A percentile compares a stretch with the other conserved stretches of the same genome.
Conservation (phyloP, 92 coral and sea anemone genomes). For the Muricea muricata region DNA sequence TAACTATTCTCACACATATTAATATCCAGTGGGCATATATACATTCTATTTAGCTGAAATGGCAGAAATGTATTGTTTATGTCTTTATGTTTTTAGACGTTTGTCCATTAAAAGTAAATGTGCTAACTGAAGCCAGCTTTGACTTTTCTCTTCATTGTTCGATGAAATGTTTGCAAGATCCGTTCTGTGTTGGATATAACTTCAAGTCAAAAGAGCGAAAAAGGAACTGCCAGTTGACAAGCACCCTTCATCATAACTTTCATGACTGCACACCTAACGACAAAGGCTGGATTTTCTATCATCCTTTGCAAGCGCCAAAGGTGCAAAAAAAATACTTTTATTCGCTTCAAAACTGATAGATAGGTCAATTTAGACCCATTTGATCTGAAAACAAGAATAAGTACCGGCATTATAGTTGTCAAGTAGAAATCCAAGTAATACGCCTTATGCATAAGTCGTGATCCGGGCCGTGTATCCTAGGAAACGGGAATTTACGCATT, state of each 20-base stretch:
- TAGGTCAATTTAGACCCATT: too few relatives aligned
- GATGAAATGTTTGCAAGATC: background rate
- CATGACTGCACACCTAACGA: background rate
- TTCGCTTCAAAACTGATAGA: too few relatives aligned
- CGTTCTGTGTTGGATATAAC: background rate
- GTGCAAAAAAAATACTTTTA: too few relatives aligned
- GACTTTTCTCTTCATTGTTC: background rate
- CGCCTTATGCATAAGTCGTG: too few relatives aligned
- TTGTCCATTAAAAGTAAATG: background rate
- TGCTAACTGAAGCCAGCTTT: background rate
- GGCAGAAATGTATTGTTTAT: background rate
- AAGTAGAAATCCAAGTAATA: too few relatives aligned
- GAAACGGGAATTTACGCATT: too few relatives aligned
- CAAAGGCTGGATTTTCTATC: background rate
- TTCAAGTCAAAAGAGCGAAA: background rate
- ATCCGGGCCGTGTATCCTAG: too few relatives aligned
- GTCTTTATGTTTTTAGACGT: background rate
- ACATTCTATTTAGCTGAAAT: too few relatives aligned
- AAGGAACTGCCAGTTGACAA: background rate
- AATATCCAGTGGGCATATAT: too few relatives aligned
- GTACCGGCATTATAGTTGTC: too few relatives aligned
- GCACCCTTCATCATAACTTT: background rate
- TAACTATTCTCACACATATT: too few relatives aligned
- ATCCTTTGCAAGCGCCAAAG: background rate
- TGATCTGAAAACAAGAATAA: too few relatives aligned